These are phyloP conservation scores for Blastobasis adustella DNA, from an alignment of 2,888 invertebrate genomes.

Conservation along the genomic window DNA sequence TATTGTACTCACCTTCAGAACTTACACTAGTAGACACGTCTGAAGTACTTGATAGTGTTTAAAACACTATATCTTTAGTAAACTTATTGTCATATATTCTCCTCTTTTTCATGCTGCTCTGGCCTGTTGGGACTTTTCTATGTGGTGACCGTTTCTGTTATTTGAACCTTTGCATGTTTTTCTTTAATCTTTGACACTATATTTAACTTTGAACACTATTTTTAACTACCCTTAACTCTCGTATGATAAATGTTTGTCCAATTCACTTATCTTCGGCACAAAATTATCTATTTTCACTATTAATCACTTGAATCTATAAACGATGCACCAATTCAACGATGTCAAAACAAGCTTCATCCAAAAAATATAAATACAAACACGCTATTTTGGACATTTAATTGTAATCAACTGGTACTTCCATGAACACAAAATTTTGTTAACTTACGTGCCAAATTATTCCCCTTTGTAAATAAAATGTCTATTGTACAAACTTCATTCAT, in stretches of 20 bases:
- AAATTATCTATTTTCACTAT: too few relatives aligned
- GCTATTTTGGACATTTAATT: constrained; percentile 60
- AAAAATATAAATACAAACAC: constrained; percentile 71
- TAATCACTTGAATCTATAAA: constrained; percentile 21
- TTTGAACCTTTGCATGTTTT: constrained; percentile 3
- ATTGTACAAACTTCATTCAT: too few relatives aligned
- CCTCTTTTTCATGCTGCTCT: constrained; percentile 64
- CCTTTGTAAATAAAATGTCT: too few relatives aligned
- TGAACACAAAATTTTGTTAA: constrained; percentile 46
- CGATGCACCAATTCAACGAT: constrained; percentile 60
- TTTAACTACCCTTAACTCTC: not conserved
- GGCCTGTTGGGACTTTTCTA: constrained; percentile 64
- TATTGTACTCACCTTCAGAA: not conserved
- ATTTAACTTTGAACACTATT: constrained; percentile 27
- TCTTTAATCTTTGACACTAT: constrained; percentile 8
- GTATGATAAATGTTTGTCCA: too few relatives aligned
- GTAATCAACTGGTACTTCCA: constrained; percentile 39
- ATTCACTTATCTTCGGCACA: too few relatives aligned
- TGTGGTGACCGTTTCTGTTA: constrained; percentile 40
- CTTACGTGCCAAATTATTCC: not conserved
- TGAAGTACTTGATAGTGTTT: not conserved
- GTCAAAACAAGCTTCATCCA: constrained; percentile 64
- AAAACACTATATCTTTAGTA: constrained; percentile 15
- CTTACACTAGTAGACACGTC: not conserved
- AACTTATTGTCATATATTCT: constrained; percentile 66